Conservation (phyloP, 53 echinoderm and acorn worm genomes). For the Antedon mediterranea region DNA sequence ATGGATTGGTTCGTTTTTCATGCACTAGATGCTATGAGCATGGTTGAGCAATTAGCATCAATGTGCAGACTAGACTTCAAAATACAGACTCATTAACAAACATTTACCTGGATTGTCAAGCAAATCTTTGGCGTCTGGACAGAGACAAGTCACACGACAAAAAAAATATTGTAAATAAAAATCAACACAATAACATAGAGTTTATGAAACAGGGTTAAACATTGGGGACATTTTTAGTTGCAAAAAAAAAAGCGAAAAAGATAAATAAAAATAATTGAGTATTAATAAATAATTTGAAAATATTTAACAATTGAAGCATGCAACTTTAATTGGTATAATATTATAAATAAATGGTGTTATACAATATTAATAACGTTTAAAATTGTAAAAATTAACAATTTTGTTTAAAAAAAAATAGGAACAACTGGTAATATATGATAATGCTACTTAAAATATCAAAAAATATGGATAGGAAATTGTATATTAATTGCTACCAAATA, state of each 20-base stretch:
- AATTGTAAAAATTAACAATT: too few species aligned
- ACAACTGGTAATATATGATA: too few species aligned
- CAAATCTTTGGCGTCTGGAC: background rate
- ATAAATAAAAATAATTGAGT: background rate
- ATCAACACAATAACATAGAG: background rate
- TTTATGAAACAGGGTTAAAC: background rate
- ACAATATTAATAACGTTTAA: too few species aligned
- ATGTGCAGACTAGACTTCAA: background rate
- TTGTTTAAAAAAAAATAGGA: too few species aligned
- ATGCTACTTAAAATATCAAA: too few species aligned
- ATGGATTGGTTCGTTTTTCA: background rate
- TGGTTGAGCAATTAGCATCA: background rate
- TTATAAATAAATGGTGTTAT: constrained; percentile 4
- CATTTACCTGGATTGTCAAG: background rate
- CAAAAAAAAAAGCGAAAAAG: background rate
- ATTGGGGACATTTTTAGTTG: background rate
- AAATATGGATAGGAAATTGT: too few species aligned
- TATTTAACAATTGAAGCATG: background rate
- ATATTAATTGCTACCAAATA: constrained; percentile 7
- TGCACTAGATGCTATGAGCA: background rate
- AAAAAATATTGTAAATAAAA: background rate
- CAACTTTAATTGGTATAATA: too few species aligned
- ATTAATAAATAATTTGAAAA: background rate
- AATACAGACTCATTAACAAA: background rate
- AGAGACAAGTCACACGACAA: background rate